Evolutionary conservation across 2,113 vertebrate genomes (phyloP).

Genomic region (Elanoides forficatus): DNA sequence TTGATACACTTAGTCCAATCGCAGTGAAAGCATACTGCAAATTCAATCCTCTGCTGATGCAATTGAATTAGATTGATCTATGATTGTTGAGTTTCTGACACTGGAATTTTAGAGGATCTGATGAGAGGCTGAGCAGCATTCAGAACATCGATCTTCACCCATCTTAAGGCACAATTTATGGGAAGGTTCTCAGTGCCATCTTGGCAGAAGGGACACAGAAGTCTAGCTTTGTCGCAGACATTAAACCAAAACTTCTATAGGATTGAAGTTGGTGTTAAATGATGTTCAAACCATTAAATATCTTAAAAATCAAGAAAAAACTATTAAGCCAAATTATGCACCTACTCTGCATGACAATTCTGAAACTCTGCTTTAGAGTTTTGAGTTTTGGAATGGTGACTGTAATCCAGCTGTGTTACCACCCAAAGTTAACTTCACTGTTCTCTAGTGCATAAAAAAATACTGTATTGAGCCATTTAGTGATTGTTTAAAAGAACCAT

Average conservation of each 20-base stretch:
- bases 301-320: background rate
- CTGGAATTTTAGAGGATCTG: background rate
- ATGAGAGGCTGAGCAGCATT: background rate
- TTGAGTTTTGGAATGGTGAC: background rate
- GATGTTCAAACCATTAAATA: background rate
- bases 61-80: background rate
- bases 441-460: background rate
- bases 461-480: background rate
- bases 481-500: background rate
- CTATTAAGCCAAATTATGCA: background rate
- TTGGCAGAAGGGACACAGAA: background rate
- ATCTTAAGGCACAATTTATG: background rate
- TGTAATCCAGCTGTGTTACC: background rate
- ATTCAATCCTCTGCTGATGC: background rate
- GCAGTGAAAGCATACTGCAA: background rate
- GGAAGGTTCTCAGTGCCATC: background rate
- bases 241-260: background rate
- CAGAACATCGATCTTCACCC: background rate
- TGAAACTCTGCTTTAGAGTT: background rate
- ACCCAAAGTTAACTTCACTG: background rate
- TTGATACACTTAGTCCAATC: background rate
- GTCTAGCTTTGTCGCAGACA: background rate
- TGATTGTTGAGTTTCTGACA: background rate
- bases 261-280: background rate
- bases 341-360: background rate